Evolutionary conservation across 2,113 vertebrate species (phyloP).

Genomic region (Columba janthina): DNA sequence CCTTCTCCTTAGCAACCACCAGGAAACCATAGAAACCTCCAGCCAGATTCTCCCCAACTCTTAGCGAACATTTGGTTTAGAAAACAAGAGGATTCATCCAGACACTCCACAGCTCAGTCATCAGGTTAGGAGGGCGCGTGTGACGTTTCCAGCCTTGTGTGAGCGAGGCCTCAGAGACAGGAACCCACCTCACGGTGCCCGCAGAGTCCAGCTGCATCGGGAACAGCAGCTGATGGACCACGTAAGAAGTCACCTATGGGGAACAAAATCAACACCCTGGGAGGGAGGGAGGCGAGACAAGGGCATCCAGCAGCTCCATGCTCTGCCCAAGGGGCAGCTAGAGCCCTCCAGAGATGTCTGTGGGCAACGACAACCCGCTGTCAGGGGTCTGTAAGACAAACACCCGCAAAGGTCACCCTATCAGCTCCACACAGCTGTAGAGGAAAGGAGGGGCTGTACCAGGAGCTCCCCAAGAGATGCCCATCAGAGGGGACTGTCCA

Average conservation of each 20-base stretch:
- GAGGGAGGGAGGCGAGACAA: neutral
- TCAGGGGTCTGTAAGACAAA: neutral
- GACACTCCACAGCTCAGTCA: neutral
- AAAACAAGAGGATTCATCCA: neutral
- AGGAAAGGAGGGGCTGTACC: neutral
- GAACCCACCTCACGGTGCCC: neutral
- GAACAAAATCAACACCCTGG: neutral
- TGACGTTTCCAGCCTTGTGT: rapidly evolving
- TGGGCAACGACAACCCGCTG: neutral
- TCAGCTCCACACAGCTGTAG: neutral
- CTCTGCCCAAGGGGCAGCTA: neutral
- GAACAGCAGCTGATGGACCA: neutral
- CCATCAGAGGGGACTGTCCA: neutral
- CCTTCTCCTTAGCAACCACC: slow-evolving; percentile 32
- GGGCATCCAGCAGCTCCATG: neutral
- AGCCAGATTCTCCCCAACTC: neutral
- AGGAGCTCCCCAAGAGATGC: neutral
- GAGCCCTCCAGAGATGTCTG: neutral
- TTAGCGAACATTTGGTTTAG: neutral
- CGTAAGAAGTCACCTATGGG: neutral
- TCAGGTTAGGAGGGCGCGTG: rapidly evolving
- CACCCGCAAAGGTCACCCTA: neutral
- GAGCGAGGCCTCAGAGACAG: neutral
- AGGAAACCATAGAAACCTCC: slow-evolving; percentile 40
- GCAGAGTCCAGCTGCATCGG: neutral